phyloP scores from a whole-genome alignment of 2,113 vertebrate species.

The Pelmatolapia mariae region DNA sequence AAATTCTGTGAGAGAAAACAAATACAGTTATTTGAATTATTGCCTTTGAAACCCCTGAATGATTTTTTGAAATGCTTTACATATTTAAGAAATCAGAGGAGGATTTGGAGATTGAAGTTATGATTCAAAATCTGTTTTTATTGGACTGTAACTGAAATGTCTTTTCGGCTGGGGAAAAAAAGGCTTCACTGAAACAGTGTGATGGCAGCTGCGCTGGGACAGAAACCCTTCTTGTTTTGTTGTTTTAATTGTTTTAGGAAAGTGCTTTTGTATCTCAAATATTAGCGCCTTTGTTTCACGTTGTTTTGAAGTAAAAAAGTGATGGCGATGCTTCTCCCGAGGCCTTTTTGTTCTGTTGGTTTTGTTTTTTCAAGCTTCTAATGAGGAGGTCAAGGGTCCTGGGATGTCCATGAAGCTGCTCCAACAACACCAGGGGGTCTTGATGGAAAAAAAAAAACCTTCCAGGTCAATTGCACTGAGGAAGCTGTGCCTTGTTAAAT shows the following conservation, averaged over 20 bases:
- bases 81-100: neutral
- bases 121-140: neutral
- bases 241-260: neutral
- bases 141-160: neutral
- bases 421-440: neutral
- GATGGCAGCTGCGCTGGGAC: neutral
- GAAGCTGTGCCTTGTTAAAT: neutral
- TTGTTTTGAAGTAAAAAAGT: neutral
- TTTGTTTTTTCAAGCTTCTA: neutral
- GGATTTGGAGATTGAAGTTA: neutral
- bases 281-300: neutral
- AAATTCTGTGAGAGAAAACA: neutral
- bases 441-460: neutral
- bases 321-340: neutral
- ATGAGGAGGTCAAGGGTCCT: neutral
- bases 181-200: neutral
- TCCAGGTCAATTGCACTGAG: conserved; percentile 1
- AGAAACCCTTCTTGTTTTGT: neutral
- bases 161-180: neutral
- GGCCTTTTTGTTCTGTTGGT: neutral
- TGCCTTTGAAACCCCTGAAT: neutral
- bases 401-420: neutral
- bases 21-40: neutral
- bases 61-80: neutral
- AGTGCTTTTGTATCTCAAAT: neutral